Conservation (phyloP, 2,113 vertebrate genomes). For the Thunnus maccoyii region DNA sequence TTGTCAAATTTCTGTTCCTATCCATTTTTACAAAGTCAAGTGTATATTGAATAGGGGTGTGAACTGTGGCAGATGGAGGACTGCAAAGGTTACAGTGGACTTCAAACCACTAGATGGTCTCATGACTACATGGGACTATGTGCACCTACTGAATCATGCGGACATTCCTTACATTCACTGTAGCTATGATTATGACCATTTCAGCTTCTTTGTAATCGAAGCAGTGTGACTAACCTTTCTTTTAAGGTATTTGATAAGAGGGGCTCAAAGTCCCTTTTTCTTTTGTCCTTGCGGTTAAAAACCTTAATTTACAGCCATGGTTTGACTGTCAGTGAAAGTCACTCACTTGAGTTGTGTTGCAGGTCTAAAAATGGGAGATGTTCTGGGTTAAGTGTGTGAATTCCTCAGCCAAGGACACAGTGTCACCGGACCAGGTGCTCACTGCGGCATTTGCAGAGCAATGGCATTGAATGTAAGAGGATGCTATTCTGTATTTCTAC, state of each 20-base stretch:
- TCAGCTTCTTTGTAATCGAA: slow-evolving; percentile 6
- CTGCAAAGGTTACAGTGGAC: neutral
- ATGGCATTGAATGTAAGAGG: slow-evolving; percentile 11
- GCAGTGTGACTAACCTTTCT: slow-evolving; percentile 3
- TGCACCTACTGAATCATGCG: slow-evolving; percentile 9
- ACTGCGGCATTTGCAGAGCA: slow-evolving; percentile 55
- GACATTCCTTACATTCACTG: neutral
- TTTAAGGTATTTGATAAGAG: neutral
- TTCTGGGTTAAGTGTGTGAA: slow-evolving; percentile 58
- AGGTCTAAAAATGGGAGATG: slow-evolving; percentile 57
- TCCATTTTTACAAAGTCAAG: neutral
- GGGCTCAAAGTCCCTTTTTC: slow-evolving; percentile 2
- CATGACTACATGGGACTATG: neutral
- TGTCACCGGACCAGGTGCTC: slow-evolving; percentile 66
- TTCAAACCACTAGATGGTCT: neutral
- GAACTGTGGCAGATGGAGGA: neutral
- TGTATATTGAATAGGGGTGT: neutral
- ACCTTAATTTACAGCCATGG: slow-evolving; percentile 24
- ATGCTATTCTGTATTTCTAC: slow-evolving; percentile 23
- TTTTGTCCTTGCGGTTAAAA: slow-evolving; percentile 36
- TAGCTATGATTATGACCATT: slow-evolving; percentile 7
- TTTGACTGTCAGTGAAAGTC: slow-evolving; percentile 48
- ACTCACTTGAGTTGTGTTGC: slow-evolving; percentile 29
- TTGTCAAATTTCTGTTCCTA: slow-evolving; percentile 5
- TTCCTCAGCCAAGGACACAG: slow-evolving; percentile 60